Base-by-base conservation (phyloP, 2,888 invertebrate genomes). In the Tenthredo amoena region DNA sequence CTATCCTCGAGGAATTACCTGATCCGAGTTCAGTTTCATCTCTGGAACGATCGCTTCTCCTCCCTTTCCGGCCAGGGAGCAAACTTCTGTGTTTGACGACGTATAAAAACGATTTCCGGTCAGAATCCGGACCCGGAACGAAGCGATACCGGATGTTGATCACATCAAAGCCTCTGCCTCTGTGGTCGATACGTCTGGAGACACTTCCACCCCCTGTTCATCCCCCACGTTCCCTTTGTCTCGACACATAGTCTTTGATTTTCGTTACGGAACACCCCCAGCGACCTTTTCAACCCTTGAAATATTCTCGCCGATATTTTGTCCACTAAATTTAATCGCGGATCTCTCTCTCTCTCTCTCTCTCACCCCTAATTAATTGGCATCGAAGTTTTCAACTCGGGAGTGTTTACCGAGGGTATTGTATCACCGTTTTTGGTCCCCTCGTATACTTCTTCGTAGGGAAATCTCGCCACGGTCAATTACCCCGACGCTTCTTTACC, bases 91-190 rank as follows among this genome's bases (percentile, higher is more conserved):
- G 68, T 83, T 71, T 83, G 83, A 83, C 68, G 83, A 50, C 43
- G 65, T 83, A 83, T 83, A 83, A 83, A 83, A 83, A 83, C 68
- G 83, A 83, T 83, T 68, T 83, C 83, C 83, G 65, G 31, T 47
- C 31, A 21, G 18, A 26, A 62, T 34, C 83, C 37, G 18, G 31
- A 47, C 71, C 47, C 47, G 18, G 37, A 43, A 65, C 71, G 83
- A 65, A 18, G 7, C 65, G 65, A 68, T 40, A 62, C 83, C 83
- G 83, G 83, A 83, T 62, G 83, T 83, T 71, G 68, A 43, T 58
- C 21, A 83, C 68, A 65, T 83, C 83, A 83, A 83, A 83, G 83
- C 62, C 40, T 40, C 7, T 26, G 26, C 26, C 26, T 21, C 76
- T 12, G n/a, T 26, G 58, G 26, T 77, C 62, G 62, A 62, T 81